phyloP scores from a whole-genome alignment of 2,797 vertebrate genomes.

The Clarias platycephalus region DNA sequence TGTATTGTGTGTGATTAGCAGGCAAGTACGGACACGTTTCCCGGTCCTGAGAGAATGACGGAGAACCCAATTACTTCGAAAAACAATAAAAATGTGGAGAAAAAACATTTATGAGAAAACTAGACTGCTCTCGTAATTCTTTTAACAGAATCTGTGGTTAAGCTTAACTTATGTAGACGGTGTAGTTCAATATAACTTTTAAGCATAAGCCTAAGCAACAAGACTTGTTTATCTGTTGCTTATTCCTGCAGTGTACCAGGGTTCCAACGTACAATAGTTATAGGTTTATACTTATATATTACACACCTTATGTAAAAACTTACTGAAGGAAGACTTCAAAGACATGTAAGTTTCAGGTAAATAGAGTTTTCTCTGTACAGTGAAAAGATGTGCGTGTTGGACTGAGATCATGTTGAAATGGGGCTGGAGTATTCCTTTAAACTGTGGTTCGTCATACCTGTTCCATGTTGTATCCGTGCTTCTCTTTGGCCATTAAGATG shows the following conservation, averaged over 20 bases:
- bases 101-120: background rate
- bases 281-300: background rate
- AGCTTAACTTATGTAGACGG: no score
- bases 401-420: background rate
- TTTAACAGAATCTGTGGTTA: background rate
- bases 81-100: background rate
- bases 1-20: background rate
- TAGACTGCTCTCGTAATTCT: background rate
- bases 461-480: slow-evolving; percentile 93
- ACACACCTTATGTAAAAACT: background rate
- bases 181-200: background rate
- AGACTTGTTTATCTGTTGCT: background rate
- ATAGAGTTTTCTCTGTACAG: background rate
- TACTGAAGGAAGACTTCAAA: background rate
- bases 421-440: background rate
- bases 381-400: background rate
- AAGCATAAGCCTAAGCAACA: background rate
- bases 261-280: background rate
- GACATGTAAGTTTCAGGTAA: background rate
- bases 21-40: slow-evolving; percentile 1
- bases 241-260: background rate
- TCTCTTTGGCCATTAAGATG: slow-evolving; percentile 91
- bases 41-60: background rate
- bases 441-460: slow-evolving; percentile 73
- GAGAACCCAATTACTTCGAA: background rate